Evolutionary conservation across 2,888 invertebrate genomes (phyloP).

Genomic region (Drosophila pseudotalamancana): DNA sequence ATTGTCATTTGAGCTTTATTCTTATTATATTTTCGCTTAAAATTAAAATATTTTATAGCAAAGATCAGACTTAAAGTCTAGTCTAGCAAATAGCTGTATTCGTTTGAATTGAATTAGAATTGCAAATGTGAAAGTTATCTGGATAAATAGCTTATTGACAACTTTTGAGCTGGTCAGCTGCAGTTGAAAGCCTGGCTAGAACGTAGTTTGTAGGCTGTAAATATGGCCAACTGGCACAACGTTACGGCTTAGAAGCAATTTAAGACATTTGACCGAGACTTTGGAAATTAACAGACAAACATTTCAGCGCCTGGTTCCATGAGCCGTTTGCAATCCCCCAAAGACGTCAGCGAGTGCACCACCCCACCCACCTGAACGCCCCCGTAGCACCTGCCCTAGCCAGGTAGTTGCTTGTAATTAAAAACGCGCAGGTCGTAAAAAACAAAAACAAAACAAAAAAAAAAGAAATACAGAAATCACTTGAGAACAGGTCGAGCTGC

Average conservation of each 20-base stretch:
- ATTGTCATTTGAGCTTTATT: background rate
- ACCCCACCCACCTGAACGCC: background rate
- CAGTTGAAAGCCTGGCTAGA: constrained; percentile 12
- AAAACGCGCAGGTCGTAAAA: constrained; percentile 72
- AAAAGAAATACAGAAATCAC: constrained; percentile 51
- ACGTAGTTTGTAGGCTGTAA: constrained; percentile 4
- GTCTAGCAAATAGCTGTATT: background rate
- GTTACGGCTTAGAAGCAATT: constrained; percentile 30
- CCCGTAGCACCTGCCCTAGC: constrained; percentile 24
- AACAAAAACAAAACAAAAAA: background rate
- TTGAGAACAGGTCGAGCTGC: constrained; percentile 55
- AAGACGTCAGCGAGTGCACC: constrained; percentile 23
- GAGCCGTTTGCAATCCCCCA: constrained; percentile 30
- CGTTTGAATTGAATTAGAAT: constrained; percentile 1
- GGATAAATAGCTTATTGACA: constrained; percentile 9
- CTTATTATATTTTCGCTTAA: background rate
- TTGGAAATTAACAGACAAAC: constrained; percentile 61
- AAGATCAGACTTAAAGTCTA: background rate
- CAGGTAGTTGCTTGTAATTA: constrained; percentile 69
- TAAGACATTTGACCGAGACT: constrained; percentile 57
- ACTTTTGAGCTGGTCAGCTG: background rate
- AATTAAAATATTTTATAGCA: constrained; percentile 1
- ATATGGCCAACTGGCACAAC: constrained; percentile 15
- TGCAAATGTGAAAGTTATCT: constrained; percentile 3
- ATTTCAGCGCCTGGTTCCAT: constrained; percentile 50